phyloP scores from a whole-genome alignment of 2,888 invertebrate species.

The Lottia gigantea region DNA sequence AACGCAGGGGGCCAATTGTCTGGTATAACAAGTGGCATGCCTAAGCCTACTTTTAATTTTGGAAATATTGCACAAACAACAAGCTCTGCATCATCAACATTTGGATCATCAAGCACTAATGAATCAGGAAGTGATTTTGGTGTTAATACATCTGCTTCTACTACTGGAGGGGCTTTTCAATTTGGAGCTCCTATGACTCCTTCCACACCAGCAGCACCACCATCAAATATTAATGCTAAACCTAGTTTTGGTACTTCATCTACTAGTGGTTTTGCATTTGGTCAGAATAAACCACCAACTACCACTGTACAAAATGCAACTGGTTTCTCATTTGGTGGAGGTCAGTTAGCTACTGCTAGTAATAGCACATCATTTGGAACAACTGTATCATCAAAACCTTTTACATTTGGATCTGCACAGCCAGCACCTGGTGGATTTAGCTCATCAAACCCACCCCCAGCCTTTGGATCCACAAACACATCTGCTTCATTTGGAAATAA shows the following conservation, averaged over 20 bases:
- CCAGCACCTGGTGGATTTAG: neutral
- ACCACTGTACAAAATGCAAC: slow-evolving; percentile 1
- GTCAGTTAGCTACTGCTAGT: neutral
- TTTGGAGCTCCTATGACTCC: neutral
- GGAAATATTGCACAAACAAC: neutral
- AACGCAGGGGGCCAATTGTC: no score
- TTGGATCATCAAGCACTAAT: neutral
- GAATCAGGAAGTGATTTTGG: no score
- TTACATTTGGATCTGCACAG: neutral
- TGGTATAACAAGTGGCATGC: neutral
- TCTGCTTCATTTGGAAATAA: neutral
- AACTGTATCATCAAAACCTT: neutral
- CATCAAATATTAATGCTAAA: neutral
- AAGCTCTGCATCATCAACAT: neutral
- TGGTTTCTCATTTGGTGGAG: neutral
- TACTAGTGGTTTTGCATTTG: neutral
- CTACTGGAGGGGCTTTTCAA: neutral
- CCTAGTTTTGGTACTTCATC: neutral
- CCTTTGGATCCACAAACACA: neutral
- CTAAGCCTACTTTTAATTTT: neutral
- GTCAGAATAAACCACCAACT: neutral
- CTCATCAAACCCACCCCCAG: neutral
- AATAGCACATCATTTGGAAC: neutral
- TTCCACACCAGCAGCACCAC: neutral
- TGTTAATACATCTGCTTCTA: no score